phyloP scores from a whole-genome alignment of 2,113 vertebrate species.

The Helogale parvula region DNA sequence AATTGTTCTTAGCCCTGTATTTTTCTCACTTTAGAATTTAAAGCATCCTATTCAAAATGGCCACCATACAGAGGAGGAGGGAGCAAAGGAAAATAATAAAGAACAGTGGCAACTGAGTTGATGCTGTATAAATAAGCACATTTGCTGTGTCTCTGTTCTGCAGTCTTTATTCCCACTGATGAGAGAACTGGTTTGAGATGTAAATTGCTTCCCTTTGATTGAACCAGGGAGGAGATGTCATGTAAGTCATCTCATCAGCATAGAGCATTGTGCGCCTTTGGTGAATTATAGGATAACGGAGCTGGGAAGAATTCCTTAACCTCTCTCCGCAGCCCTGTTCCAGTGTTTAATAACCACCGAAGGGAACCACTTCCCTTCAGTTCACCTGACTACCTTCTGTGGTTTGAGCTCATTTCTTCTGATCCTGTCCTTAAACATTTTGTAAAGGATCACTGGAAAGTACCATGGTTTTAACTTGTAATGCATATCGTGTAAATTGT shows the following conservation, averaged over 20 bases:
- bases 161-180: constrained; percentile 82
- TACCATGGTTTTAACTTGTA: constrained; percentile 38
- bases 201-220: constrained; percentile 83
- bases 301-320: constrained; percentile 71
- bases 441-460: constrained; percentile 32
- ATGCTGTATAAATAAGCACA: constrained; percentile 80
- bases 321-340: constrained; percentile 57
- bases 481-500: not conserved
- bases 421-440: constrained; percentile 56
- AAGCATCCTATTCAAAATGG: constrained; percentile 76
- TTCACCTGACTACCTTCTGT: constrained; percentile 41
- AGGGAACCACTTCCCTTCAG: constrained; percentile 37
- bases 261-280: constrained; percentile 75
- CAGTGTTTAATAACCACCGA: constrained; percentile 60
- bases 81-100: constrained; percentile 71
- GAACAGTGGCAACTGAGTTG: constrained; percentile 66
- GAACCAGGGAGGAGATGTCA: constrained; percentile 82
- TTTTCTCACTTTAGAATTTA: constrained; percentile 73
- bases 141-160: constrained; percentile 78
- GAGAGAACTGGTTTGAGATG: constrained; percentile 83
- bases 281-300: constrained; percentile 77
- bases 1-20: constrained; percentile 62
- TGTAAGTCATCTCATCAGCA: constrained; percentile 83
- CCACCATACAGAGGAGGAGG: constrained; percentile 60
- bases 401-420: constrained; percentile 42